Evolutionary conservation across 2,113 vertebrate species (phyloP), one percentile per base, ranked within the genome.

Genomic region (Entosphenus tridentatus): DNA sequence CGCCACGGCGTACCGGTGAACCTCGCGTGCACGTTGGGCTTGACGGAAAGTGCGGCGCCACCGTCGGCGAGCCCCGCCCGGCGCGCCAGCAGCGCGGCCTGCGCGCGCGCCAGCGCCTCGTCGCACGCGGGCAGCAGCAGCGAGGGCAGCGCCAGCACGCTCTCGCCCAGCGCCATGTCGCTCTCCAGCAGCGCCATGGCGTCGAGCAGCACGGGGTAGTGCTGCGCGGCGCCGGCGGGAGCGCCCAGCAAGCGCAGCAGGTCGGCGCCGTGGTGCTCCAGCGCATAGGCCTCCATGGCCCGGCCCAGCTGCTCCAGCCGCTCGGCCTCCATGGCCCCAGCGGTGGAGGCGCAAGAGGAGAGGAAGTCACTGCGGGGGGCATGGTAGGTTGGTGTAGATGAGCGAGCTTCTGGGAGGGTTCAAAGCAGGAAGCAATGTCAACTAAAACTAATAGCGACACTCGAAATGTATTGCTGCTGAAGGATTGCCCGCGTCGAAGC

Each of bases 121-220:
- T 96, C 86, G 70, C 93, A 91, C 57, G 95, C 9, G 2, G 79
- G 76, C 11, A 97, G 78, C 7, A 95, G 85, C 71, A 88, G 76
- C 1, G 73, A 75, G 18, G 93, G 90, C 73, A 82, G 86, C 2
- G 80, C 78, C 1, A 84, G 93, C 77, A 96, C 93, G 74, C 83
- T 89, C 68, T 96, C 87, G 10, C 85, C 89, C 39, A 86, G 81
- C 79, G 96, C 93, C 93, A 97, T 97, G 73, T 85, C 96, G 69
- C 86, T 81, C 76, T 97, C 89, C 21, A 95, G 96, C 72, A 96
- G 79, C 1, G 85, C 90, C 85, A 96, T 82, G 70, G 89, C 88
- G 9, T 97, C 87, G 14, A 96, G 74, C n/a, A 89, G 75, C 14
- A 97, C 72, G 1, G 90, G 65, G 18, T 82, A 85, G 75, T 95